Evolutionary conservation across 1,140 invertebrate species (phyloP), one percentile per base, ranked within the genome.

Genomic region (Pantala flavescens): DNA sequence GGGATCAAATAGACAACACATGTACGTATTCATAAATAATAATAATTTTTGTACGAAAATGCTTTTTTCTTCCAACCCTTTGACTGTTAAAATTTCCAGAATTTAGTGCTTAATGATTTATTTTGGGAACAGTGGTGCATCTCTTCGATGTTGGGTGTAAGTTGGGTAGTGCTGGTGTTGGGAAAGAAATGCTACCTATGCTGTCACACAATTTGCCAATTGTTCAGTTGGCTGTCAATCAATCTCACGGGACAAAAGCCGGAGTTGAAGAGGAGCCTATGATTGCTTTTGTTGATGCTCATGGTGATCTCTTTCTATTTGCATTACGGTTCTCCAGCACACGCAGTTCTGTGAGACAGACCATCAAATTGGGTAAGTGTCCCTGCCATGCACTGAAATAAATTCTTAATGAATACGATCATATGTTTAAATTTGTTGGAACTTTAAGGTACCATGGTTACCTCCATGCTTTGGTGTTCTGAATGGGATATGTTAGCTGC

Each of bases 401-500:
- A 0, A 19, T 74, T 43, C 14, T n/a, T 71, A 23, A 72, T 71
- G 21, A 9, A 0, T 21, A 7, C 71, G 16, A n/a, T 36, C 49
- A 23, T 21, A 72, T 21, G 21, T 16, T 43, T 21, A 5, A 75
- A 28, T 36, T 36, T 36, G 28, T 5, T 36, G 2, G 28, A 76
- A 12, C 76, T 81, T 83, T 71, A 75, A 91, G 91, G 89, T 76
- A 85, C 86, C 23, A 93, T 95, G 87, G 88, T 95, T 1, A 88
- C 91, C 43, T 89, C 90, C 19, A 87, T 96, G 70, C 85, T 84
- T 76, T 97, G 95, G 93, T 93, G 94, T 78, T 89, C 89, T 73
- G 88, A 90, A 75, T 87, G 90, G 1, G 95, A 95, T 81, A 93
- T 96, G 79, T 82, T 97, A 75, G 91, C 91, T 24, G 91, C 91